phyloP scores from a whole-genome alignment of 1,140 invertebrate genomes.

The Acyrthosiphon pisum region DNA sequence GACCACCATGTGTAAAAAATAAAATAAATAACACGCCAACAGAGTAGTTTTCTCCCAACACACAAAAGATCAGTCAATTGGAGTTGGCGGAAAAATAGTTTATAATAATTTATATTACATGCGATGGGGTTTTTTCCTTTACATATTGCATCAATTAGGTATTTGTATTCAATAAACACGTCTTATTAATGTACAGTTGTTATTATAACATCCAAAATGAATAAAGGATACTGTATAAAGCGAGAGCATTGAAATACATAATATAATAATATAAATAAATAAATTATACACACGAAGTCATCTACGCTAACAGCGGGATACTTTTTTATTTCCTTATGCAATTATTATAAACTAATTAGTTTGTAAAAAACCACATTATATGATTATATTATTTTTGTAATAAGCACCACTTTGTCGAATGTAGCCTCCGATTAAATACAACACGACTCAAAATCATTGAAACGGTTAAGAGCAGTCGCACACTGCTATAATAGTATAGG shows the following conservation, averaged over 20 bases:
- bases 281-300: background rate
- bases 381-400: background rate
- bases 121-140: background rate
- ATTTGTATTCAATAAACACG: constrained; percentile 6
- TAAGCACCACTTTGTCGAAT: constrained; percentile 7
- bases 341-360: constrained; percentile 13
- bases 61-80: background rate
- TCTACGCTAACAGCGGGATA: background rate
- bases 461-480: background rate
- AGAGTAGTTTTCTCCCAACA: background rate
- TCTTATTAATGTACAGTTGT: background rate
- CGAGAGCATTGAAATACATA: background rate
- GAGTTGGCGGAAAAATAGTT: constrained; percentile 29
- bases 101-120: background rate
- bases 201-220: background rate
- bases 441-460: background rate
- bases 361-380: background rate
- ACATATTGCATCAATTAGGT: background rate
- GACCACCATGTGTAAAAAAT: background rate
- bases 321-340: constrained; percentile 1
- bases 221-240: background rate
- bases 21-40: background rate
- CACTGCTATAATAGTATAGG: background rate
- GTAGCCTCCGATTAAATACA: constrained; percentile 1
- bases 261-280: constrained; percentile 16